Conservation (phyloP, 2,797 vertebrate species). For the Parauchenoglanis punctatus region DNA sequence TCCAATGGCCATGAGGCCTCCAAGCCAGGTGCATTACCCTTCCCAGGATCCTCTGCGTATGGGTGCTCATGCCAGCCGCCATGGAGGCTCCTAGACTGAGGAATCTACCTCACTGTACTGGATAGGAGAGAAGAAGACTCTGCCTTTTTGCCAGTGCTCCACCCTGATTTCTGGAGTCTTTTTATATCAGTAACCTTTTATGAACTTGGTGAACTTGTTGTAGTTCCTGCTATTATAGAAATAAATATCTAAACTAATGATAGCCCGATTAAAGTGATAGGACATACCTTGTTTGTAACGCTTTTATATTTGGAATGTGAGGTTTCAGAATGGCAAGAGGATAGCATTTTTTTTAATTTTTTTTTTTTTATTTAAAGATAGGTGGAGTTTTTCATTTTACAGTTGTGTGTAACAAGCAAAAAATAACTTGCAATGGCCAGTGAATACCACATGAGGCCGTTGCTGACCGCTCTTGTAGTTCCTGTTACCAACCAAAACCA, state of each 20-base stretch:
- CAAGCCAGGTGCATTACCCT: constrained; percentile 96
- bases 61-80: constrained; percentile 91
- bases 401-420: constrained; percentile 16
- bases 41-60: constrained; percentile 98
- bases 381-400: neutral
- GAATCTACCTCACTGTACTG: constrained; percentile 39
- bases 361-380: neutral
- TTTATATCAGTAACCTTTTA: constrained; percentile 38
- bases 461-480: constrained; percentile 23
- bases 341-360: neutral
- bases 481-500: neutral
- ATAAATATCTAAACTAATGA: neutral
- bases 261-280: constrained; percentile 10
- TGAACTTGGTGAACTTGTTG: constrained; percentile 24
- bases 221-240: constrained; percentile 10
- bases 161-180: constrained; percentile 8
- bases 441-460: constrained; percentile 46
- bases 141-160: neutral
- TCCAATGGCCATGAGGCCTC: constrained; percentile 92
- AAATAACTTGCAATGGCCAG: constrained; percentile 52
- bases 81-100: constrained; percentile 75
- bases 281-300: neutral
- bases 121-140: neutral
- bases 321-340: constrained; percentile 6
- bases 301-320: constrained; percentile 31